These are phyloP conservation scores for Fabriciana adippe DNA, from an alignment of 2,888 invertebrate genomes.

Conservation along the genomic window DNA sequence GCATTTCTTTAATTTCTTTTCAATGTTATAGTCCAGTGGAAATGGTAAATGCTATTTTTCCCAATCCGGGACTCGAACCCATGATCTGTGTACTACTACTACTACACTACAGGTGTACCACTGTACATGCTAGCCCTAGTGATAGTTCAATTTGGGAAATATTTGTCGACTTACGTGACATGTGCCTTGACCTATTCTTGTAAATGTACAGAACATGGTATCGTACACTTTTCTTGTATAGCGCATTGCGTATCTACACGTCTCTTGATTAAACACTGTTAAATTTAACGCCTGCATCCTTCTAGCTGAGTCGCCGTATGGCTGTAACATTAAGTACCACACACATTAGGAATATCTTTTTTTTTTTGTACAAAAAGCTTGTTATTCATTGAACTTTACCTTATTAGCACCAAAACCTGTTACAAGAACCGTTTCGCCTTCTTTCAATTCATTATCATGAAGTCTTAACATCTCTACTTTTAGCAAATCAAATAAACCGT, in stretches of 20 bases:
- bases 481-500: conserved; percentile 52
- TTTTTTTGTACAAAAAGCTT: no score
- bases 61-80: no score
- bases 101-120: no score
- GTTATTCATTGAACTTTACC: conserved; percentile 46
- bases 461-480: conserved; percentile 51
- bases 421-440: conserved; percentile 60
- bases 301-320: conserved; percentile 58
- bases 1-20: no score
- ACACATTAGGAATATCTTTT: no score
- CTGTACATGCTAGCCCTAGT: no score
- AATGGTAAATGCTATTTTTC: no score
- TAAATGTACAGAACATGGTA: conserved; percentile 74
- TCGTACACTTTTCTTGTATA: conserved; percentile 59
- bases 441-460: conserved; percentile 47
- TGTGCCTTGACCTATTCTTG: conserved; percentile 66
- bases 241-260: conserved; percentile 69
- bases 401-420: conserved; percentile 67
- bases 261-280: conserved; percentile 67
- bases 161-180: conserved; percentile 63
- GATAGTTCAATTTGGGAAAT: neutral
- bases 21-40: no score
- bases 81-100: no score
- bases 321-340: conserved; percentile 44
- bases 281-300: conserved; percentile 57